Evolutionary conservation across 2,797 vertebrate genomes (phyloP).

Genomic region (Coreius guichenoti): DNA sequence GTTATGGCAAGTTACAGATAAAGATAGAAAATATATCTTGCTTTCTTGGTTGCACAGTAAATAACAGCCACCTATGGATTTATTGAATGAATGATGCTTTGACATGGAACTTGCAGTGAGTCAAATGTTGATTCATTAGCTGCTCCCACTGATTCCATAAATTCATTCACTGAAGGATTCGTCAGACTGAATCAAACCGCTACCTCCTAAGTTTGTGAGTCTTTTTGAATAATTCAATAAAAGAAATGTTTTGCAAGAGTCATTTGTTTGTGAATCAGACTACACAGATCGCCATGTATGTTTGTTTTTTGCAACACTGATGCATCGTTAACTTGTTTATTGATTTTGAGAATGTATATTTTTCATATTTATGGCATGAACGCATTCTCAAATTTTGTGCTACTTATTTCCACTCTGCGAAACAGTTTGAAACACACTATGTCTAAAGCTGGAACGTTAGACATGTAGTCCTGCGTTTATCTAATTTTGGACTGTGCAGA

Average conservation of each 20-base stretch:
- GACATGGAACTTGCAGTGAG: neutral
- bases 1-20: neutral
- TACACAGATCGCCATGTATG: neutral
- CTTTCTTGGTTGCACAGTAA: neutral
- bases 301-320: neutral
- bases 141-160: neutral
- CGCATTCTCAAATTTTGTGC: neutral
- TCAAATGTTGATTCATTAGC: neutral
- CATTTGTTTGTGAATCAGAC: neutral
- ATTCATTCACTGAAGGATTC: neutral
- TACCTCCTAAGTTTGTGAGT: neutral
- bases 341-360: neutral
- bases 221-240: neutral
- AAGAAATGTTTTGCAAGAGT: neutral
- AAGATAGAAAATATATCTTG: neutral
- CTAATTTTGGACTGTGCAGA: slow-evolving; percentile 7
- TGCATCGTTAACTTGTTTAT: neutral
- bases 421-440: neutral
- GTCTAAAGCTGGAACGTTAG: neutral
- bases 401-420: neutral
- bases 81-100: neutral
- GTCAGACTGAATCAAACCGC: neutral
- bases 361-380: neutral
- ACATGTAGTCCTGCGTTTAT: neutral
- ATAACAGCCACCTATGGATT: neutral